These are phyloP conservation scores for Acrobeloides nanus DNA, from an alignment of 2,888 invertebrate genomes.

Conservation along the genomic window DNA sequence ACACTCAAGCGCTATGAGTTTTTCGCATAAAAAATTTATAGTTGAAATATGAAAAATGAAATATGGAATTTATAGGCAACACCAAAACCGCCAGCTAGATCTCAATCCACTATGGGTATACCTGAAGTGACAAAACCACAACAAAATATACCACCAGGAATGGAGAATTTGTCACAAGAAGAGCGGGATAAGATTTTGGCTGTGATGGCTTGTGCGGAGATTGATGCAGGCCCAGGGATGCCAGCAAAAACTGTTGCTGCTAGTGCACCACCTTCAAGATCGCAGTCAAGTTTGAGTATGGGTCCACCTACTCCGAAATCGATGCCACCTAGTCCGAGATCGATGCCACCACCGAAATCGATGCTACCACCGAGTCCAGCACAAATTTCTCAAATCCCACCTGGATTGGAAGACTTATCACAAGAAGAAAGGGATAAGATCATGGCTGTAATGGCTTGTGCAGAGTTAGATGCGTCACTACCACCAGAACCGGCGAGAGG, in stretches of 20 bases:
- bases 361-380: too few relatives aligned
- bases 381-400: too few relatives aligned
- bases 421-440: conserved; percentile 63
- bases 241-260: neutral
- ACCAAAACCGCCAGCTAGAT: conserved; percentile 10
- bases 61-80: too few relatives aligned
- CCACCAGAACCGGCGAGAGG: too few relatives aligned
- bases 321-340: too few relatives aligned
- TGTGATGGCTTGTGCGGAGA: conserved; percentile 63
- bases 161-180: conserved; percentile 59
- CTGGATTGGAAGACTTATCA: conserved; percentile 56
- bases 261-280: neutral
- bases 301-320: too few relatives aligned
- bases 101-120: conserved; percentile 17
- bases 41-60: too few relatives aligned
- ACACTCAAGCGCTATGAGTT: too few relatives aligned
- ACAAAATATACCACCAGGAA: conserved; percentile 32
- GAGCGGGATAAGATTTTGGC: conserved; percentile 63
- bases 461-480: conserved; percentile 56
- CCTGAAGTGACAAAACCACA: neutral
- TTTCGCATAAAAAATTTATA: too few relatives aligned
- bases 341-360: too few relatives aligned
- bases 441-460: conserved; percentile 63
- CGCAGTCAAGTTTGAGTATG: too few relatives aligned
- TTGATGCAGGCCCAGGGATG: conserved; percentile 15